phyloP scores from a whole-genome alignment of 2,113 vertebrate species.

The Edolisoma coerulescens region DNA sequence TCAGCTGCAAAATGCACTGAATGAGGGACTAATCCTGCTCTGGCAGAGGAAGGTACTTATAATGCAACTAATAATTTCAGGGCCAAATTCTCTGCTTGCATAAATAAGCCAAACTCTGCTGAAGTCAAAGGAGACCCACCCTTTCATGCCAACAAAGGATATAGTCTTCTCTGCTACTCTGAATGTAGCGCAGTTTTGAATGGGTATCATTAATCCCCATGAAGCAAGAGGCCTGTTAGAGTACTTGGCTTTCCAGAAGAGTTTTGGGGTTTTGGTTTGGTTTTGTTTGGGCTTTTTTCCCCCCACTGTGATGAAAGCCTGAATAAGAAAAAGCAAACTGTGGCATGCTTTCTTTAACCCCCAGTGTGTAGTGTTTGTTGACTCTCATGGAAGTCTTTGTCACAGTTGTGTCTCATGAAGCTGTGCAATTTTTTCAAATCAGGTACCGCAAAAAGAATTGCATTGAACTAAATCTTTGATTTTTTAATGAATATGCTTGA shows the following conservation, averaged over 20 bases:
- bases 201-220: neutral
- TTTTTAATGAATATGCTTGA: neutral
- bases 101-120: slow-evolving; percentile 4
- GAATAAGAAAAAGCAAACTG: neutral
- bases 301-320: neutral
- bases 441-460: neutral
- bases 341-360: neutral
- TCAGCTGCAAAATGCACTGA: slow-evolving; percentile 23
- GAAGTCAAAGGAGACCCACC: slow-evolving; percentile 18
- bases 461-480: neutral
- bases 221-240: neutral
- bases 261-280: neutral
- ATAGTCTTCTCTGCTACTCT: neutral
- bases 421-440: neutral
- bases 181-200: neutral
- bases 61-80: slow-evolving; percentile 2
- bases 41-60: neutral
- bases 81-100: neutral
- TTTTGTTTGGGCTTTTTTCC: neutral
- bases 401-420: neutral
- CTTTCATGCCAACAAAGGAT: slow-evolving; percentile 22
- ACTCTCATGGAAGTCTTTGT: neutral
- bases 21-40: slow-evolving; percentile 23
- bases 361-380: neutral
- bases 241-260: neutral